phyloP scores from a whole-genome alignment of 1,140 invertebrate genomes.

The Thalassaphorura encarpata region DNA sequence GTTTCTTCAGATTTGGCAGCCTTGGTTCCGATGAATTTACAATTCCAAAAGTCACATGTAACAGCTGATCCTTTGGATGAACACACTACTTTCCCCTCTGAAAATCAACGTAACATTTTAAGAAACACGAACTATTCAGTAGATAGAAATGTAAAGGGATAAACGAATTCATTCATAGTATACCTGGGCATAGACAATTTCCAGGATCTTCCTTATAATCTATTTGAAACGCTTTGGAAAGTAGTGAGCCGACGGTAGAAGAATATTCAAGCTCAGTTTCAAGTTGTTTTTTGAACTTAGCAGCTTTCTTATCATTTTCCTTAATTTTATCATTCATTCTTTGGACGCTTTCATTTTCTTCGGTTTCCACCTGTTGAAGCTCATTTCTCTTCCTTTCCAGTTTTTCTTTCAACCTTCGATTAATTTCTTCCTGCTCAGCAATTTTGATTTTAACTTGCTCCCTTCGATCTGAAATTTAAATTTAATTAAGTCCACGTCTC shows the following conservation, averaged over 20 bases:
- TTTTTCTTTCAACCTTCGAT: background rate
- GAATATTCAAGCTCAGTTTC: too few species aligned
- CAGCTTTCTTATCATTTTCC: background rate
- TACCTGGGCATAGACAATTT: background rate
- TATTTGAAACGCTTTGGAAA: background rate
- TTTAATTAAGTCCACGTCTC: too few species aligned
- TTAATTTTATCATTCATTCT: background rate
- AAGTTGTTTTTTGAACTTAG: background rate
- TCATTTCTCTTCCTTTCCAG: background rate
- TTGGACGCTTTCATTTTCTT: background rate
- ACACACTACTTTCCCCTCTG: background rate
- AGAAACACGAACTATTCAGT: too few species aligned
- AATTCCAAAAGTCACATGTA: constrained; percentile 3
- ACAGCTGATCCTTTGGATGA: background rate
- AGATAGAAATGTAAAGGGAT: too few species aligned
- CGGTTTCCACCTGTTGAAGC: too few species aligned
- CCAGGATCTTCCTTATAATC: background rate
- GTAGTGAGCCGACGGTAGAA: background rate
- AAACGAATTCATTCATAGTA: too few species aligned
- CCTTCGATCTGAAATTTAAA: too few species aligned
- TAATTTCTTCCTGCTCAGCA: background rate
- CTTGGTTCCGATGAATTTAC: too few species aligned
- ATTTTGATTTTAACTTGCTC: too few species aligned
- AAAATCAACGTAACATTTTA: background rate
- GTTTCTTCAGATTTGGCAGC: too few species aligned